Evolutionary conservation across 2,113 vertebrate genomes (phyloP).

Genomic region (Callospermophilus lateralis): DNA sequence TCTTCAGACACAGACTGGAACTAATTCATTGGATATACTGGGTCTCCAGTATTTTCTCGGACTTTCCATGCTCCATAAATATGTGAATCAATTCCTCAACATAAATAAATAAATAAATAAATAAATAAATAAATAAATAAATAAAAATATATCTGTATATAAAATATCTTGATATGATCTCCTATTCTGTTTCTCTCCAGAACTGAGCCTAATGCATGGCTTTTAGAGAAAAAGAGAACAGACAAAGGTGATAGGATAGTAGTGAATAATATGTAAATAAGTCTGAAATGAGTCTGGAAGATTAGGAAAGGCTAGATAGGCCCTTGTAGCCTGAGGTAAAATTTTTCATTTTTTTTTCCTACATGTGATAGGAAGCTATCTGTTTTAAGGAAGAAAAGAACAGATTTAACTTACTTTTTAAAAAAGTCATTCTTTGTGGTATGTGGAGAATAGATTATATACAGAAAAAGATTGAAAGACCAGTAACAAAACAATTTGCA

Average conservation of each 20-base stretch:
- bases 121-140: too few relatives aligned
- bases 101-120: neutral
- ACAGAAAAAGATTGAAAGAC: conserved; percentile 33
- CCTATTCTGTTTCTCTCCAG: neutral
- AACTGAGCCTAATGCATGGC: neutral
- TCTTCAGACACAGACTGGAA: neutral
- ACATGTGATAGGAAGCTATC: neutral
- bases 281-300: conserved; percentile 19
- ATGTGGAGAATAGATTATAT: conserved; percentile 7
- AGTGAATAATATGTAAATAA: neutral
- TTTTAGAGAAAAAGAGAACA: neutral
- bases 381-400: neutral
- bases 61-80: neutral
- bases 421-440: neutral
- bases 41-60: neutral
- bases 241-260: neutral
- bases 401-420: neutral
- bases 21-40: neutral
- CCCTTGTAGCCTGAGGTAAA: neutral
- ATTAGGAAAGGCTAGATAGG: neutral
- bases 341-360: conserved; percentile 2
- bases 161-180: neutral
- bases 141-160: neutral
- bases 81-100: neutral
- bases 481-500: neutral